phyloP scores from a whole-genome alignment of 2,888 invertebrate genomes.

The Entomobrya proxima region DNA sequence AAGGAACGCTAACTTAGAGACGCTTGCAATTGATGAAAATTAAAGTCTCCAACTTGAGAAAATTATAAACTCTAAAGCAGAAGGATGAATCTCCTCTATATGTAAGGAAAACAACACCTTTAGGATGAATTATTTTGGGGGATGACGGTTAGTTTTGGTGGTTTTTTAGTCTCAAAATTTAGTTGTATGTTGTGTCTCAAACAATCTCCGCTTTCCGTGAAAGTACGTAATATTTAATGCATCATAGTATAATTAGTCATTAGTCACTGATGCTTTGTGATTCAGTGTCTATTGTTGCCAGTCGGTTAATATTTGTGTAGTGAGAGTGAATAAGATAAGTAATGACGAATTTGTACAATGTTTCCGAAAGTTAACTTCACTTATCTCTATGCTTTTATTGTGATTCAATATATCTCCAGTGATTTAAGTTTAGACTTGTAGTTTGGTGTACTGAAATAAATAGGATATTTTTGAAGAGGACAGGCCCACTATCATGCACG shows the following conservation, averaged over 20 bases:
- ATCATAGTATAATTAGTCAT: too few relatives aligned
- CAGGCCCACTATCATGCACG: background rate
- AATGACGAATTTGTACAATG: background rate
- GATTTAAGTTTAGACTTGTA: background rate
- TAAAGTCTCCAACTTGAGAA: background rate
- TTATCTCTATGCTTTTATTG: background rate
- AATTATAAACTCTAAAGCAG: background rate
- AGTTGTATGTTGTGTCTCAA: too few relatives aligned
- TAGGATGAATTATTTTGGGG: too few relatives aligned
- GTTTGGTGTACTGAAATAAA: background rate
- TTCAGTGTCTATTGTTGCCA: background rate
- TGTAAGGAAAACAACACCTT: background rate
- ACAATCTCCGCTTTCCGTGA: too few relatives aligned
- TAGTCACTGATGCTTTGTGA: background rate
- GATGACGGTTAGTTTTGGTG: too few relatives aligned
- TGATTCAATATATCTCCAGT: slow-evolving; percentile 4
- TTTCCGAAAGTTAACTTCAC: background rate
- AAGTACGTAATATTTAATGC: too few relatives aligned
- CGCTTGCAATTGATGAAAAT: slow-evolving; percentile 46
- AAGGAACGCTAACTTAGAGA: slow-evolving; percentile 48
- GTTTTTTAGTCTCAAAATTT: too few relatives aligned
- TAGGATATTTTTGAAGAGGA: background rate
- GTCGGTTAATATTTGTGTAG: background rate
- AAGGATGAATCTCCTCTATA: background rate
- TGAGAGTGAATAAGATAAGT: background rate